Conservation (phyloP, 2,797 vertebrate genomes). For the Argentina silus region DNA sequence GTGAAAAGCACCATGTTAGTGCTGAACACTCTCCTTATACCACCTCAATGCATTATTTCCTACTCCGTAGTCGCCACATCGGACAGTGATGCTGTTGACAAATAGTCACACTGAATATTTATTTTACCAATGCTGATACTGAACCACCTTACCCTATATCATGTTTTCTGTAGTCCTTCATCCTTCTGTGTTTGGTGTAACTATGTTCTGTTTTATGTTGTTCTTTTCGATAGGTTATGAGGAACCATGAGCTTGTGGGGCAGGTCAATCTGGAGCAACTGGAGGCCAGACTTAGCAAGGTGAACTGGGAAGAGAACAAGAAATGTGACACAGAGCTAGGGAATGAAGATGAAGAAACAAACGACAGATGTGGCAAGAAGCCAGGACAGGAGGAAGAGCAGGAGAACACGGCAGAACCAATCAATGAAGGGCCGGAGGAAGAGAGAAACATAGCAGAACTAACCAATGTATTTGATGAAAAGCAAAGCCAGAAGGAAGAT, state of each 20-base stretch:
- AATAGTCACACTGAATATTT: neutral
- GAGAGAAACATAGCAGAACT: too few species aligned
- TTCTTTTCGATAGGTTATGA: conserved; percentile 56
- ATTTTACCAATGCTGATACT: neutral
- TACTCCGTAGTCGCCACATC: neutral
- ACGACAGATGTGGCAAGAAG: neutral
- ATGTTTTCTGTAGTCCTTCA: neutral
- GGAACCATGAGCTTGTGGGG: conserved; percentile 76
- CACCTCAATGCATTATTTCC: neutral
- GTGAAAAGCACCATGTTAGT: conserved; percentile 74
- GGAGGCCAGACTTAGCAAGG: conserved; percentile 2
- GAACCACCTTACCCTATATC: neutral
- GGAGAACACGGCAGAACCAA: neutral
- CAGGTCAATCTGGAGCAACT: conserved; percentile 64
- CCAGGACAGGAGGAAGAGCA: neutral
- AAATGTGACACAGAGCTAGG: conserved; percentile 15
- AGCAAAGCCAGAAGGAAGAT: neutral
- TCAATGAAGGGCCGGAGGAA: neutral
- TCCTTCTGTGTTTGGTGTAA: neutral
- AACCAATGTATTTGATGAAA: too few species aligned
- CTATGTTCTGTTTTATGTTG: neutral
- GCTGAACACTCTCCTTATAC: neutral
- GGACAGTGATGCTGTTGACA: neutral
- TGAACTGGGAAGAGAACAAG: neutral
- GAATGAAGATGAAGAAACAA: conserved; percentile 16